Conservation (phyloP, 2,888 invertebrate species). For the Clusia tigrina region DNA sequence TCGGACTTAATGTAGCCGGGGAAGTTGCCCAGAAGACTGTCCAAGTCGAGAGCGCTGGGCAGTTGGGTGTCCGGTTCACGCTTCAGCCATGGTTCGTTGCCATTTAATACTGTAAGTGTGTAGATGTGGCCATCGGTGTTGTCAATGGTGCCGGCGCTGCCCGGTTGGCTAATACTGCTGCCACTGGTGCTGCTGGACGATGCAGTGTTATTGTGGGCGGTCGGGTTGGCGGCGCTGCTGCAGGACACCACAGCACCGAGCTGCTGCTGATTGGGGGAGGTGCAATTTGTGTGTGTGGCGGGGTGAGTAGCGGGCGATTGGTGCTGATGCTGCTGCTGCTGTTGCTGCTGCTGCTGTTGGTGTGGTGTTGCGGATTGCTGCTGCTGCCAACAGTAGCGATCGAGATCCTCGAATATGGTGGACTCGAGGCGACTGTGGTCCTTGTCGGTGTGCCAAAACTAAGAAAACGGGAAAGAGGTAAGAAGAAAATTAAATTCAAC, state of each 20-base stretch:
- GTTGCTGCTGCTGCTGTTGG: constrained; percentile 59
- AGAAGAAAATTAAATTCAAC: constrained; percentile 9
- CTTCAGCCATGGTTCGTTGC: constrained; percentile 74
- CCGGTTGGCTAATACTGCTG: constrained; percentile 47
- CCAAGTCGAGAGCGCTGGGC: constrained; percentile 75
- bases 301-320: constrained; percentile 65
- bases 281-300: constrained; percentile 28
- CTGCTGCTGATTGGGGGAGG: constrained; percentile 34
- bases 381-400: constrained; percentile 83
- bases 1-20: constrained; percentile 76
- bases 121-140: constrained; percentile 83
- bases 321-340: constrained; percentile 62
- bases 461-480: constrained; percentile 24
- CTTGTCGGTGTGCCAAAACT: constrained; percentile 67
- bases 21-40: constrained; percentile 80
- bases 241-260: constrained; percentile 29
- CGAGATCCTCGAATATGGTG: constrained; percentile 82
- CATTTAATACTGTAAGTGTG: constrained; percentile 85
- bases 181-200: constrained; percentile 43
- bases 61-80: constrained; percentile 69
- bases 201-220: constrained; percentile 18
- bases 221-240: not conserved
- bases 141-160: constrained; percentile 52
- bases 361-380: constrained; percentile 64
- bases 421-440: constrained; percentile 74